These are phyloP conservation scores for Priocnemis perturbator DNA, from an alignment of 2,888 invertebrate species.

Conservation along the genomic window DNA sequence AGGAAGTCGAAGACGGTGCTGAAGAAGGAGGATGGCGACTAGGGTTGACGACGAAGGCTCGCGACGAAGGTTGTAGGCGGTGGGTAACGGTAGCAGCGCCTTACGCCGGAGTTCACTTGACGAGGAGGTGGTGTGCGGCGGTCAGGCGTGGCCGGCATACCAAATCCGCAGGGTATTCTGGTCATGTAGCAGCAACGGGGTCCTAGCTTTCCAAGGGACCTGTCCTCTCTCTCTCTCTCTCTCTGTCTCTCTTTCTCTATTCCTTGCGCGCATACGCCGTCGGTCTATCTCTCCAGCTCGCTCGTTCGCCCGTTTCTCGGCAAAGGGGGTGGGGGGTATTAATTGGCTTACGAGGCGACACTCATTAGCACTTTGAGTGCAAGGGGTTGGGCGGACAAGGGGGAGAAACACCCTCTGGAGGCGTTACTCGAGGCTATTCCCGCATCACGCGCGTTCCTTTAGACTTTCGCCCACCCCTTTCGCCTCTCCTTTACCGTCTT, in stretches of 20 bases:
- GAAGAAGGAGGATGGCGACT: background rate
- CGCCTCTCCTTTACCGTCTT: constrained; percentile 31
- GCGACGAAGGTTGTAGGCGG: constrained; percentile 10
- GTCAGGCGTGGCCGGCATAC: constrained; percentile 74
- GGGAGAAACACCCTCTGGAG: constrained; percentile 53
- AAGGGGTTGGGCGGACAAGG: constrained; percentile 59
- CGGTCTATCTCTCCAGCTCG: constrained; percentile 4
- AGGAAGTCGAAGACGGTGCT: background rate
- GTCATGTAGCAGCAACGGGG: constrained; percentile 71
- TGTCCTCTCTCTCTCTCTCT: constrained; percentile 15
- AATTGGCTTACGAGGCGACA: constrained; percentile 76
- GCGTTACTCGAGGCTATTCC: constrained; percentile 48
- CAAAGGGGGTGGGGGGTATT: constrained; percentile 63
- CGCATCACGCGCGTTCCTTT: constrained; percentile 49
- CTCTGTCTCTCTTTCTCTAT: constrained; percentile 6
- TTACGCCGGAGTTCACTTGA: constrained; percentile 65
- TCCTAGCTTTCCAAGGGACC: constrained; percentile 51
- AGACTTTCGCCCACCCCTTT: constrained; percentile 33
- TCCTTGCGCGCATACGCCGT: background rate
- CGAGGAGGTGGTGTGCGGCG: constrained; percentile 65
- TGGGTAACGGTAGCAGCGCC: constrained; percentile 46
- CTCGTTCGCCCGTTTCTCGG: constrained; percentile 22
- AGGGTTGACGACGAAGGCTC: constrained; percentile 6
- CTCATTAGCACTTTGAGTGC: constrained; percentile 75
- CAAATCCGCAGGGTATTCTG: constrained; percentile 73